Evolutionary conservation across 1,140 invertebrate genomes (phyloP).

Genomic region (Monochamus saltuarius): DNA sequence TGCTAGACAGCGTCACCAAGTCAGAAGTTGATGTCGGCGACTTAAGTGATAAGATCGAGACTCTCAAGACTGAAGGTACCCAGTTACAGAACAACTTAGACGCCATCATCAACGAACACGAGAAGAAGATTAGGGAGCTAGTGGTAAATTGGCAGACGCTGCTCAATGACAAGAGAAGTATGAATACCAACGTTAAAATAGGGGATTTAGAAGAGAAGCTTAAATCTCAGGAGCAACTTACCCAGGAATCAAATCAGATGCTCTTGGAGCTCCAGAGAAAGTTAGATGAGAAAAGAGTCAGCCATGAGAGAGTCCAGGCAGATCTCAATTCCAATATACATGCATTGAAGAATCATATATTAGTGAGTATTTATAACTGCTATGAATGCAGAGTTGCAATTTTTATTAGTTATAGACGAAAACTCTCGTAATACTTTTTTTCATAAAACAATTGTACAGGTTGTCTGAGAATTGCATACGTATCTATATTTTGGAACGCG

Average conservation of each 20-base stretch:
- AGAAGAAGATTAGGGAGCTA: slow-evolving; percentile 35
- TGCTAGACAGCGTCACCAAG: slow-evolving; percentile 36
- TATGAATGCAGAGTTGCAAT: too few relatives aligned
- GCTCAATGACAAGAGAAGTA: slow-evolving; percentile 25
- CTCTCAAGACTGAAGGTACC: slow-evolving; percentile 31
- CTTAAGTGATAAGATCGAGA: slow-evolving; percentile 33
- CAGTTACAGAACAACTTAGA: slow-evolving; percentile 34
- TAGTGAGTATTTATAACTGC: slow-evolving; percentile 27
- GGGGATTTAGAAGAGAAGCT: slow-evolving; percentile 32
- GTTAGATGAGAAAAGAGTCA: slow-evolving; percentile 31
- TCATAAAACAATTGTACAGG: too few relatives aligned
- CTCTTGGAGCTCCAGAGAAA: slow-evolving; percentile 36
- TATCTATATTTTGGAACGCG: too few relatives aligned
- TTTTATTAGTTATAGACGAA: not conserved
- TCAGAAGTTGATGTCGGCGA: slow-evolving; percentile 30
- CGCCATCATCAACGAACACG: slow-evolving; percentile 28
- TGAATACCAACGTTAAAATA: slow-evolving; percentile 23
- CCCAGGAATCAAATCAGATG: slow-evolving; percentile 28
- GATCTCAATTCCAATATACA: slow-evolving; percentile 35
- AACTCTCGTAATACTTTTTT: too few relatives aligned
- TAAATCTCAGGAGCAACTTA: slow-evolving; percentile 33
- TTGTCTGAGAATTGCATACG: too few relatives aligned
- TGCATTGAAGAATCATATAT: slow-evolving; percentile 37
- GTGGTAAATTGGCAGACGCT: slow-evolving; percentile 37
- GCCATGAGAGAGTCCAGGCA: slow-evolving; percentile 30